Conservation (phyloP, 2,797 vertebrate genomes). For the Pseudomugil gertrudae region DNA sequence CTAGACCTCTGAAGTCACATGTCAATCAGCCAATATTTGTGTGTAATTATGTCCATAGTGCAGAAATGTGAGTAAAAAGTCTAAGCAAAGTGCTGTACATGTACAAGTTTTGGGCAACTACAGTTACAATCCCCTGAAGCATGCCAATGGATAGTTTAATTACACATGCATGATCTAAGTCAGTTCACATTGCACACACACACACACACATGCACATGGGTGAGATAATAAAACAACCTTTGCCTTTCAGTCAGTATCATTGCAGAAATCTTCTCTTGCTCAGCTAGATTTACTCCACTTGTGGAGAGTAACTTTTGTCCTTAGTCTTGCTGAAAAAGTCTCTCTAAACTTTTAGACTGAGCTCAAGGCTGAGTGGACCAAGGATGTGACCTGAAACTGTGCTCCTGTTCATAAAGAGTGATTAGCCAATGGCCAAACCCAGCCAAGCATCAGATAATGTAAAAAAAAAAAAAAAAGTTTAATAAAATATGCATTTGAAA, state of each 20-base stretch:
- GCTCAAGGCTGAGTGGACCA: constrained; percentile 22
- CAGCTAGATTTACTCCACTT: not conserved
- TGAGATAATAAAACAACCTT: not conserved
- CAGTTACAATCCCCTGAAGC: not conserved
- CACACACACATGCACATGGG: no score
- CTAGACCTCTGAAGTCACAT: no score
- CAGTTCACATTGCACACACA: no score
- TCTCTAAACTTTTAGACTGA: constrained; percentile 19
- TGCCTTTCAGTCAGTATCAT: not conserved
- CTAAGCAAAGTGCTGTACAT: no score
- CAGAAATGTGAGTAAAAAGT: no score
- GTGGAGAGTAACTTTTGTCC: constrained; percentile 19
- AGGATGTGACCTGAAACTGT: constrained; percentile 11
- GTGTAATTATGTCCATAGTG: no score
- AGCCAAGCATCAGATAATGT: constrained; percentile 43
- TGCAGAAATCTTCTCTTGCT: not conserved
- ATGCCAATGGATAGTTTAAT: not conserved
- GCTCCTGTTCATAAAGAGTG: constrained; percentile 45
- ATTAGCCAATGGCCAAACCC: constrained; percentile 37
- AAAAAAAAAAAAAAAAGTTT: constrained; percentile 40
- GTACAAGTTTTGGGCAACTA: no score
- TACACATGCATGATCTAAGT: not conserved
- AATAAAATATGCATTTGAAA: constrained; percentile 45
- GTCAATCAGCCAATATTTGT: no score
- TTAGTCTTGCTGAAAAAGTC: constrained; percentile 6